Base-by-base conservation (phyloP, 2,113 vertebrate species). In the Megatriorchis doriae region DNA sequence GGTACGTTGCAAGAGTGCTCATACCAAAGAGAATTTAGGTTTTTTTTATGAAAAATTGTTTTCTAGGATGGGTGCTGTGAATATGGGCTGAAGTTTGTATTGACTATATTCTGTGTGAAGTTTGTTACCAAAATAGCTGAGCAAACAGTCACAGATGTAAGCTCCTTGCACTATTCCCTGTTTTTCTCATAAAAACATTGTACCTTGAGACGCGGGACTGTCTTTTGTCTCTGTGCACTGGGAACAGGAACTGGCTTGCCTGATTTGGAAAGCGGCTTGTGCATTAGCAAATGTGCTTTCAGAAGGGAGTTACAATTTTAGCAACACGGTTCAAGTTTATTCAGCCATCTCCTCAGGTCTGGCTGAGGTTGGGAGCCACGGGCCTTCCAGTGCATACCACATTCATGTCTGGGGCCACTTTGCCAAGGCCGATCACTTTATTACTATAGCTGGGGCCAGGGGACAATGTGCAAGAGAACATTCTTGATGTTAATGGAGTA, bases 211-310 rank as follows among this genome's bases (percentile, higher is more conserved):
- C 17, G 48, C 16, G 23, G 31, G 68, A 47, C 32, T 45, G 31
- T 65, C 22, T 74, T 86, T 65, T 71, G 20, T 50, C 52, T 92
- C 52, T 79, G 9, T 62, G 70, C 11, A 25, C 62, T 81, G 38
- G 32, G 55, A 83, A 66, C 9, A 55, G 34, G 40, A 94, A 53
- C 48, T 48, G 63, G 13, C 59, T 90, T 82, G 16, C 21, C 43
- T 81, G 73, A 79, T 91, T 81, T 81, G 62, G 81, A 94, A 91
- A 94, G 56, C 74, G 88, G 65, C 66, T 93, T 85, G 58, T 70
- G 48, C 42, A 3, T 70, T 73, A 81, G 36, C 27, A 94, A 86
- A 81, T 2, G 4, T 68, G 23, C 77, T 81, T 91, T 91, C 34
- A 77, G 67, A 63, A 73, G 70, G 40, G 53, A 81, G 36, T 27